These are phyloP conservation scores for Standfussiana lucernea DNA, from an alignment of 2,888 invertebrate species.

Conservation along the genomic window DNA sequence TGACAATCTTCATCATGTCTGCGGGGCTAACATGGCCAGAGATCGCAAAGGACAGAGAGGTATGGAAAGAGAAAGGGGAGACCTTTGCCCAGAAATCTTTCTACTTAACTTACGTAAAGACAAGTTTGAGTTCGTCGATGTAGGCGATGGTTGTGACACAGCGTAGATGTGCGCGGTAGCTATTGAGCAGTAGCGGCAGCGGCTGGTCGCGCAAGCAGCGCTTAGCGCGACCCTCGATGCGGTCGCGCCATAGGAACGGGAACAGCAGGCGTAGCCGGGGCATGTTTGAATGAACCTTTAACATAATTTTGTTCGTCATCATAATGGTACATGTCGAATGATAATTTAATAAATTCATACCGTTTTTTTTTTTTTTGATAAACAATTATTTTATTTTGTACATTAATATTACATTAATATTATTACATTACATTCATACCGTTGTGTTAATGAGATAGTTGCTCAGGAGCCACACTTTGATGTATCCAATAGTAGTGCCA, in stretches of 20 bases:
- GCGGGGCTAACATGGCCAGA: no score
- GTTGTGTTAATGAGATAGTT: conserved; percentile 91
- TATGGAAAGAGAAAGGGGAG: no score
- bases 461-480: conserved; percentile 94
- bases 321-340: no score
- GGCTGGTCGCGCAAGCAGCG: conserved; percentile 91
- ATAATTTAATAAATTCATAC: background rate
- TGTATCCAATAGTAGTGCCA: conserved; percentile 93
- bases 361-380: no score
- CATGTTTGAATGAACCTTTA: conserved; percentile 90
- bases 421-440: no score
- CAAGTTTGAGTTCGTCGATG: conserved; percentile 92
- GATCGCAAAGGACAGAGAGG: no score
- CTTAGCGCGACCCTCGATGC: conserved; percentile 93
- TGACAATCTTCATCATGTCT: no score
- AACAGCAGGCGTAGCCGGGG: conserved; percentile 92
- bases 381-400: no score
- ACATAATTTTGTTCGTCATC: background rate
- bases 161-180: conserved; percentile 93
- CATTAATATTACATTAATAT: no score
- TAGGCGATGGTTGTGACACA: conserved; percentile 92
- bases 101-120: conserved; percentile 91
- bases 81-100: no score
- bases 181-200: conserved; percentile 92
- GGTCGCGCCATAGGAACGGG: conserved; percentile 93